Evolutionary conservation across 2,797 vertebrate genomes (phyloP).

Genomic region (Phrynocephalus guinanensis): DNA sequence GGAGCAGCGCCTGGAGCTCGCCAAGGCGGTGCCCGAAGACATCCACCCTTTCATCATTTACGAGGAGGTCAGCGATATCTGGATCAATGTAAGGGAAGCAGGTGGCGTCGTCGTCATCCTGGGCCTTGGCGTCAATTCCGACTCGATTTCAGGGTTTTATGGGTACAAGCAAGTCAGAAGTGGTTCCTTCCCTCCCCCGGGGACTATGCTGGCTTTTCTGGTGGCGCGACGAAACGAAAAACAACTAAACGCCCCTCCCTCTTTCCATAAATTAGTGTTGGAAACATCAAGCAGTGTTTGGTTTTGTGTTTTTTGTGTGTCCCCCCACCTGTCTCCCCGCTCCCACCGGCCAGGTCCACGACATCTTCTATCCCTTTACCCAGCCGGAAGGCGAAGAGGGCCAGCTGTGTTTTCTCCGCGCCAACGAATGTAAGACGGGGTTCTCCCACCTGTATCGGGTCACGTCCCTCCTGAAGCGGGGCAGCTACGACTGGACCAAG

Average conservation of each 20-base stretch:
- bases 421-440: constrained; percentile 90
- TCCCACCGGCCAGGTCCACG: constrained; percentile 83
- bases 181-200: no score
- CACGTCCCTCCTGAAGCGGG: constrained; percentile 80
- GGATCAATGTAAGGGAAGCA: constrained; percentile 86
- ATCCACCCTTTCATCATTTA: constrained; percentile 92
- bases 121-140: no score
- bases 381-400: constrained; percentile 85
- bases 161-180: no score
- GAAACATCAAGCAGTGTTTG: no score
- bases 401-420: constrained; percentile 88
- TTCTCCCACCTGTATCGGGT: constrained; percentile 93
- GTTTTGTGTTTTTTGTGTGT: no score
- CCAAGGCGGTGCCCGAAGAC: constrained; percentile 85
- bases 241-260: no score
- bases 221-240: no score
- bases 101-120: no score
- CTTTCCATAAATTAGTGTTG: no score
- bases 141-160: no score
- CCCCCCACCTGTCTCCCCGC: no score
- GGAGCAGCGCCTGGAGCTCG: constrained; percentile 83
- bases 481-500: constrained; percentile 80
- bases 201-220: no score
- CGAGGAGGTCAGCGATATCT: constrained; percentile 92
- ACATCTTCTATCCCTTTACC: constrained; percentile 91